phyloP scores from a whole-genome alignment of 2,113 vertebrate species.

The Hucho hucho region DNA sequence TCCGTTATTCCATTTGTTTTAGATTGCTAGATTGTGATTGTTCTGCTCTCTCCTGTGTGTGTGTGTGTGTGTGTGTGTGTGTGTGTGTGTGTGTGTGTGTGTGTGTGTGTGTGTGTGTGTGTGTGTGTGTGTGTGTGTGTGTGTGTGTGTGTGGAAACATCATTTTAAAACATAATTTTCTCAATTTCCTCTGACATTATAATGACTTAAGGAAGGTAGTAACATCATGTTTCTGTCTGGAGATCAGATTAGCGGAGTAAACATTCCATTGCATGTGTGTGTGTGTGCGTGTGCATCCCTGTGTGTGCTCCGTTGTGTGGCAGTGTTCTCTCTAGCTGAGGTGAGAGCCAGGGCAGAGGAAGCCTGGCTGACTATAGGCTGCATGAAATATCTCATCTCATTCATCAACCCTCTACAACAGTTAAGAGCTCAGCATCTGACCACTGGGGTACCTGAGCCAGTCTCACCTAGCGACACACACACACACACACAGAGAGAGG shows the following conservation, averaged over 20 bases:
- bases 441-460: not conserved
- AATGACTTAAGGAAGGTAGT: constrained; percentile 7
- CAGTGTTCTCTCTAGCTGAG: not conserved
- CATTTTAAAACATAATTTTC: not conserved
- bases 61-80: no score
- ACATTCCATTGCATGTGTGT: constrained; percentile 13
- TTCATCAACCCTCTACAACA: constrained; percentile 1
- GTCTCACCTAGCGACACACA: not conserved
- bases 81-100: no score
- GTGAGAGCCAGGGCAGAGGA: not conserved
- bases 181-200: not conserved
- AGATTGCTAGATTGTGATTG: not conserved
- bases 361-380: not conserved
- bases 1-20: not conserved
- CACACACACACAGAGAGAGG: not conserved
- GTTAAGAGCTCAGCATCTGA: not conserved
- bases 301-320: constrained; percentile 4
- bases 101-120: no score
- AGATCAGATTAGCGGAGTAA: constrained; percentile 25
- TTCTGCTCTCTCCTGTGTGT: not conserved
- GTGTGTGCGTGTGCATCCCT: not conserved
- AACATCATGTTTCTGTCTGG: constrained; percentile 13
- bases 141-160: not conserved
- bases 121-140: no score
- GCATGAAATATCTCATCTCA: not conserved